phyloP scores from a whole-genome alignment of 2,797 vertebrate species.

The Botia kubotai region DNA sequence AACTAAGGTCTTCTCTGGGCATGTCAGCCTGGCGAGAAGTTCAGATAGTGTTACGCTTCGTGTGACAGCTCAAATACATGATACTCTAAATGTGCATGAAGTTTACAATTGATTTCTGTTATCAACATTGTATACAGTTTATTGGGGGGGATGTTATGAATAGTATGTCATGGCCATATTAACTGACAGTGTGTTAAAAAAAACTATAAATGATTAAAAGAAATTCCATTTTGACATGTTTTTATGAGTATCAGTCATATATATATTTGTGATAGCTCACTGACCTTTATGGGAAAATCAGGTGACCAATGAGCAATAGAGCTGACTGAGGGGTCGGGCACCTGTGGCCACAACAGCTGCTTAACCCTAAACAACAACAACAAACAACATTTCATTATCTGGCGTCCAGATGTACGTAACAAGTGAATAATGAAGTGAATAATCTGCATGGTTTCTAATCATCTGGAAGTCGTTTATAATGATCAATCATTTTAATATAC shows the following conservation, averaged over 20 bases:
- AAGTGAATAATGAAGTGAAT: too few relatives aligned
- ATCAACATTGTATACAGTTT: too few relatives aligned
- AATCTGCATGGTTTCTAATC: too few relatives aligned
- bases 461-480: too few relatives aligned
- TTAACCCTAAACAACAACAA: slow-evolving; percentile 82
- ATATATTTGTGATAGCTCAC: slow-evolving; percentile 29
- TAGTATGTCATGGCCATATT: neutral
- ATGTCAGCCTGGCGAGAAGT: slow-evolving; percentile 78
- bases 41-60: neutral
- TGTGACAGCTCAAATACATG: neutral
- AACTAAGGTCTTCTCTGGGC: slow-evolving; percentile 88
- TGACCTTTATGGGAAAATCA: slow-evolving; percentile 87
- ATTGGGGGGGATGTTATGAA: too few relatives aligned
- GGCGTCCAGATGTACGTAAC: too few relatives aligned
- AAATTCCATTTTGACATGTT: too few relatives aligned
- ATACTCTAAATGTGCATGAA: neutral
- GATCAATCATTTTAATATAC: too few relatives aligned
- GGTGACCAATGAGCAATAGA: slow-evolving; percentile 94
- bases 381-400: neutral
- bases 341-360: slow-evolving; percentile 90
- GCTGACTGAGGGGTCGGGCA: slow-evolving; percentile 94
- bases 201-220: too few relatives aligned
- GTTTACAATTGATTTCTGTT: too few relatives aligned
- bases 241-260: too few relatives aligned
- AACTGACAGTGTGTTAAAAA: neutral